These are phyloP conservation scores for Oryzias javanicus DNA, from an alignment of 2,113 vertebrate species.

Conservation along the genomic window DNA sequence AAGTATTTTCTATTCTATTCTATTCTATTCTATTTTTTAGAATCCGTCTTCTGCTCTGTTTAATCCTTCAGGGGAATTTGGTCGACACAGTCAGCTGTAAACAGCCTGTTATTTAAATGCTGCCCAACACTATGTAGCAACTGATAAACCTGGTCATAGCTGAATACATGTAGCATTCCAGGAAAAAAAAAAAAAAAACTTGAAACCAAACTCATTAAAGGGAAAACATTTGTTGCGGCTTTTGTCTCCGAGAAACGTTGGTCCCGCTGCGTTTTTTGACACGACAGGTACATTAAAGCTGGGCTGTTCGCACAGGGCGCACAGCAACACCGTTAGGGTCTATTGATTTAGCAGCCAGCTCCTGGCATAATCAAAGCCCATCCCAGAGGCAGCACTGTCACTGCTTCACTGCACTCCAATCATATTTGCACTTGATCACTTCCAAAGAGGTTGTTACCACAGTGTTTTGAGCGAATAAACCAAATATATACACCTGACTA, in stretches of 20 bases:
- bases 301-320: constrained; percentile 44
- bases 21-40: constrained; percentile 13
- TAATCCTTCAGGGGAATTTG: constrained; percentile 23
- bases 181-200: no score
- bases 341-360: constrained; percentile 69
- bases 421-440: constrained; percentile 69
- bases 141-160: constrained; percentile 38
- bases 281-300: constrained; percentile 39
- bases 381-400: constrained; percentile 55
- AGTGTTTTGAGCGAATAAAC: constrained; percentile 64
- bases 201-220: constrained; percentile 2
- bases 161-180: no score
- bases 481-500: constrained; percentile 55
- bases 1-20: no score
- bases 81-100: constrained; percentile 47
- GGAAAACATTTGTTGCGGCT: background rate
- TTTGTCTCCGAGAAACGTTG: constrained; percentile 18
- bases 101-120: constrained; percentile 54
- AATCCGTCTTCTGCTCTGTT: background rate
- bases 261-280: constrained; percentile 24
- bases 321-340: constrained; percentile 53
- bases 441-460: constrained; percentile 68
- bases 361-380: constrained; percentile 64
- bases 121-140: constrained; percentile 25
- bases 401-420: constrained; percentile 65